Base-by-base conservation (phyloP, 2,888 invertebrate species). In the Limnephilus lunatus region DNA sequence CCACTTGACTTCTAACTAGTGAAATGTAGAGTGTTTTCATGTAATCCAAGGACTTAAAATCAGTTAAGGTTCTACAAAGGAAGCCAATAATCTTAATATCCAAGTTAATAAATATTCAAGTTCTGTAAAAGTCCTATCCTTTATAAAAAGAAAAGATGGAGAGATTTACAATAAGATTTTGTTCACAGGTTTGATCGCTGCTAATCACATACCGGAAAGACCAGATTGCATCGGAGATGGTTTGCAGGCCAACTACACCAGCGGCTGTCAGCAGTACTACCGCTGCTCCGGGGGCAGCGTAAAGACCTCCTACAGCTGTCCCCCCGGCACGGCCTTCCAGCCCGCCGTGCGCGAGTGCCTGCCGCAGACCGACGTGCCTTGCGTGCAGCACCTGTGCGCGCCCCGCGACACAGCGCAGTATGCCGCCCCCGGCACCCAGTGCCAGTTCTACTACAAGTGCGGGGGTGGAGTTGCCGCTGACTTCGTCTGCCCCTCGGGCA, bases 371-470 rank as follows among this genome's bases (percentile, higher is more conserved):
- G 95, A 95, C 48, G 94, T 94, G 48, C 95, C 95, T 15, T 96
- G 96, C 94, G 94, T 96, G 81, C 95, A 95, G 12, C 95, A 95
- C 88, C 94, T 94, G 92, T 96, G 96, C 94, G 95, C 95, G 39
- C 94, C 95, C 35, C 94, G 94, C 14, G 96, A 96, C 94, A 93
- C 94, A 4, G 94, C 95, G 83, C 96, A 96, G 81, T 97, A 96
- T 94, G 96, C 96, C n/a, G 95, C 96, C 14, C 97, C 97, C 83
- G 96, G 96, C 92, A 96, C 96, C 32, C 96, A 96, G 85, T 97
- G 97, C 94, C 95, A 96, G 5, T 96, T 96, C 92, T 97, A 97
- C 94, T 97, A 97, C 94, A 96, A 96, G 94, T 97, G 97, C 94
- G 95, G 95, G 87, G 95, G 96, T 94, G 96, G 96, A 82, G 95